Evolutionary conservation across 2,113 vertebrate species (phyloP), one percentile per base, ranked within the genome.

Genomic region (Vanacampus margaritifer): DNA sequence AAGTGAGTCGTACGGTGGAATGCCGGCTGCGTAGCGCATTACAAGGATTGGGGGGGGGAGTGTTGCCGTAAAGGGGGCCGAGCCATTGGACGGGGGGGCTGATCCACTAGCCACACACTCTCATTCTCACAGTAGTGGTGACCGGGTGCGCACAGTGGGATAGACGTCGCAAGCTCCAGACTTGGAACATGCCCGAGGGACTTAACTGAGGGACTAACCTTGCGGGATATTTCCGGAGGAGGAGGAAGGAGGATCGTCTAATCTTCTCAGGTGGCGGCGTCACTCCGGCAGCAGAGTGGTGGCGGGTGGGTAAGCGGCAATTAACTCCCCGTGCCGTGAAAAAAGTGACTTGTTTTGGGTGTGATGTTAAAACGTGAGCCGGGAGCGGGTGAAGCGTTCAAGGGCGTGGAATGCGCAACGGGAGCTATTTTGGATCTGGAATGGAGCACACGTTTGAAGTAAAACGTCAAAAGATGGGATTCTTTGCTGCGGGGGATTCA

Each of bases 1-100:
- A 91, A 92, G 84, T 88, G 69, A 90, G 78, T 75, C 37, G 2
- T 80, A 74, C 56, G 61, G 35, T 89, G 90, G 91, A 92, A 90
- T 79, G 80, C 86, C 81, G 85, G 70, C 81, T 87, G 65, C 32
- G 13, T 71, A 64, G 75, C 73, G 80, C 74, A 72, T 72, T 74
- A 65, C 73, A 59, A 56, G 14, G 58, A 51, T 5, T 67, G 62
- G 72, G 75, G 26, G 75, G n/a, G 66, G 14, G 43, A 58, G 26
- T 36, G 73, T 32, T 64, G 68, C 73, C 69, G 68, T 37, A 53
- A 73, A 84, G 14, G 71, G 80, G 85, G 79, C 76, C 74, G 84
- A 78, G 79, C 83, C 79, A 43, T 76, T 72, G 81, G 84, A 78
- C 78, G 75, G 81, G 75, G 81, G 73, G 53, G 73, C 87, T 84